Evolutionary conservation across 2,888 invertebrate genomes (phyloP), one percentile per base, ranked within the genome.

Genomic region (Hetaerina titia): DNA sequence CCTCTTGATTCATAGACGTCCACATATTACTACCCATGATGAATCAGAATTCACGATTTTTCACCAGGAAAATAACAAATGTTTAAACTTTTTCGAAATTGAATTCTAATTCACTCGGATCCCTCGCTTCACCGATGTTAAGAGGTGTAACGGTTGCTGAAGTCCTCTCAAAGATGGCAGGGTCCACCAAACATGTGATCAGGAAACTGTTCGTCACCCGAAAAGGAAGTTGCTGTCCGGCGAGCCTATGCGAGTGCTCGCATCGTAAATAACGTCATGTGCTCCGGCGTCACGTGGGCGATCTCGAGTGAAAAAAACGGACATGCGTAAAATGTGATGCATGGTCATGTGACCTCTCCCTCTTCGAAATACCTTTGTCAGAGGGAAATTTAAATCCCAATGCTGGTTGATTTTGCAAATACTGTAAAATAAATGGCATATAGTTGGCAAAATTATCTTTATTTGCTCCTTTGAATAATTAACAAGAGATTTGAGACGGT

Each of bases 401-500:
- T 1, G 15, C 22, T 22, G 19, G 69, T 69, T 22, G 19, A 69
- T 8, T 5, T n/a, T 45, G 45, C 1, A 4, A 45, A 1, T 45
- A 45, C 45, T 4, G 45, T 22, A 2, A 81, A 81, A n/a, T 5
- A 31, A 69, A 56, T n/a, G 2, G 17, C 6, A 19, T n/a, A 56
- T 56, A 92, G 92, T 69, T 92, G 92, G 69, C 92, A 92, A 92
- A 92, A 92, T 69, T 74, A 92, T 92, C 92, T 92, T 92, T 92
- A 92, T 92, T 92, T 92, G 92, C 92, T 92, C 56, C 81, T 81
- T 22, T 69, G 92, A 92, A 69, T 92, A 92, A 92, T 92, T 69
- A 92, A 92, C 92, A 92, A 92, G 69, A 92, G 31, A 92, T 92
- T n/a, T 92, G 92, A 92, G 92, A 92, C 92, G 92, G 92, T 92